Evolutionary conservation across 2,113 vertebrate genomes (phyloP), one percentile per base, ranked within the genome.

Genomic region (Chascanopsetta lugubris): DNA sequence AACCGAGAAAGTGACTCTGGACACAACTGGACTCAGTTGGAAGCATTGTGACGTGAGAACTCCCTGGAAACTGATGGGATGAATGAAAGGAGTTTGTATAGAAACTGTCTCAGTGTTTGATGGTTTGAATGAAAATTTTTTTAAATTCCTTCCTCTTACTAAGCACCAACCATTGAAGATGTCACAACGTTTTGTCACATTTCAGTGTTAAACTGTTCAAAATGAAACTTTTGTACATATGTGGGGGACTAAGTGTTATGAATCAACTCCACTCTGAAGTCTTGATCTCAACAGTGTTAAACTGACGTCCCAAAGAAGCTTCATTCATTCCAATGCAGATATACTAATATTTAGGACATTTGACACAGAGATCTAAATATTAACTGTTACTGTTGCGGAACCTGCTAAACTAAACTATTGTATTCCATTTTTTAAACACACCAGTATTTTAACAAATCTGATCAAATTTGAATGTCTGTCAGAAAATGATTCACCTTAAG

Each of bases 251-350:
- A 76, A 67, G 69, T 25, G 30, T 58, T 53, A 4, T 61, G n/a
- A 58, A 26, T 34, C 59, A n/a, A 43, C 30, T 18, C 10, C 21
- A 27, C 7, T 50, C 34, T 17, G 70, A 63, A 71, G 36, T 42
- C 20, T 45, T 26, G 12, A 57, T 49, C 18, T 43, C 20, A 62
- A 22, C 27, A 34, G 46, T 46, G 5, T 60, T 4, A 59, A 34
- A 32, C 21, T 18, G 15, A 50, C 56, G 11, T 59, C 25, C 70
- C 73, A 77, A 72, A 75, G 26, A 70, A 53, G n/a, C 75, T 1
- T 38, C 58, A 64, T 40, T 62, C 2, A 70, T 64, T 40, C 36
- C 34, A 26, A 17, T 46, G 64, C 46, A 6, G 9, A 62, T 63
- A 42, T 45, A 49, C 50, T 3, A 48, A 40, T 13, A 25, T 25